Base-by-base conservation (phyloP, 2,888 invertebrate species). In the Acleris laterana region DNA sequence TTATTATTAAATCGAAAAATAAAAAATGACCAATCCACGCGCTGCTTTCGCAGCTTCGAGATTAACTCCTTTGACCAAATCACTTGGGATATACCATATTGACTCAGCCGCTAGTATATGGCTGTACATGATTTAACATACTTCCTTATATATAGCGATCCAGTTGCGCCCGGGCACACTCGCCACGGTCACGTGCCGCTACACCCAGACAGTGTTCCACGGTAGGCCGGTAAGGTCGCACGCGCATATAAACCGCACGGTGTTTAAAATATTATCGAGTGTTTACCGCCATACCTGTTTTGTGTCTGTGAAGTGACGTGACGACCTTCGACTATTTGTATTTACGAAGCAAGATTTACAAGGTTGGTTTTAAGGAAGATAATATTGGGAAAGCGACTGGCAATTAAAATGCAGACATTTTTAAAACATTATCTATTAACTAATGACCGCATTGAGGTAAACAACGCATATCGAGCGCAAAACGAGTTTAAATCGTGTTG, bases 101-200 rank as follows among this genome's bases (percentile, higher is more conserved):
- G 60, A 60, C 42, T 60, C 60, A 60, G 50, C 25, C n/a, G 44
- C 16, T 16, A 13, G 13, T 6, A n/a, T 44, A 16, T 6, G 16
- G 13, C 44, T 44, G 70, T 76, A 76, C 44, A 44, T 5, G 44
- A 44, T 44, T 32, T 32, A 32, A 32, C 28, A 28, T 28, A 32
- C 32, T 32, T 32, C 32, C 32, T 32, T 50, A 81, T 81, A 81
- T 79, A 80, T 78, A 78, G 73, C 70, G 59, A 62, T 68, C 64
- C 62, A 62, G 52, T 51, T 69, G 77, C 77, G 73, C 76, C 55
- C 32, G 69, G 75, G 79, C 83, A 80, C 74, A 82, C 80, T 70
- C 83, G 81, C 79, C 83, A 81, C 80, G 77, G 79, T 68, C 78
- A 79, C 73, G 68, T 74, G 74, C 70, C 55, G 50, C 32, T 32